Conservation (phyloP, 2,113 vertebrate genomes). For the Nannobrachium achirus region DNA sequence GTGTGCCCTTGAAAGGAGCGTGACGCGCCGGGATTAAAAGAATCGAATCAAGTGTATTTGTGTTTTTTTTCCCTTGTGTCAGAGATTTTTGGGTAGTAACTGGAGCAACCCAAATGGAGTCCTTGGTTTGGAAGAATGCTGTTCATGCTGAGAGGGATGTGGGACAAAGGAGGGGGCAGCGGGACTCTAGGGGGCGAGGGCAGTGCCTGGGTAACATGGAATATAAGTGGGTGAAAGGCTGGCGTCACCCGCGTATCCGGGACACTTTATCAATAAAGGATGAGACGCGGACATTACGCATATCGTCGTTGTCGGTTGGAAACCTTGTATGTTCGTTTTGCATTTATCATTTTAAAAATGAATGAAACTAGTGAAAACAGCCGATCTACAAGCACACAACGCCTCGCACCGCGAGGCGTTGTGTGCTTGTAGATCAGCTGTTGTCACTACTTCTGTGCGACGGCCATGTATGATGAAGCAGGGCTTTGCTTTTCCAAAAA, state of each 20-base stretch:
- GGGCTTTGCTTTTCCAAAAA: no score
- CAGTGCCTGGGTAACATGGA: conserved; percentile 47
- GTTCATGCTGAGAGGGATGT: conserved; percentile 66
- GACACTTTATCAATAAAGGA: conserved; percentile 45
- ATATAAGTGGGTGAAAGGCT: conserved; percentile 62
- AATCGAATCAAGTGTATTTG: not conserved
- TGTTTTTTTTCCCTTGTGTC: conserved; percentile 27
- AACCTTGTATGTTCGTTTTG: no score
- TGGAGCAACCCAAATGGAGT: conserved; percentile 69
- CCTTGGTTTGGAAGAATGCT: conserved; percentile 57
- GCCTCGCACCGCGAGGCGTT: no score
- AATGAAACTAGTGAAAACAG: no score
- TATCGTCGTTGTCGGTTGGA: no score
- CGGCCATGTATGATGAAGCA: no score
- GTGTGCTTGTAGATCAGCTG: no score
- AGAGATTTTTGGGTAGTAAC: conserved; percentile 47
- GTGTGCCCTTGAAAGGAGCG: not conserved
- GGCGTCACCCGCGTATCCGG: conserved; percentile 57
- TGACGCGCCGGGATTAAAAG: not conserved
- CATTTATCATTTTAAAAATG: no score
- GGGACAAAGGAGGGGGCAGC: conserved; percentile 61
- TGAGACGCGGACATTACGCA: no score
- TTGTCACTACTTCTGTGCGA: no score
- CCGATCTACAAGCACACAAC: no score
- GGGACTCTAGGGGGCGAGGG: conserved; percentile 29